phyloP scores from a whole-genome alignment of 2,888 invertebrate genomes.

The Byasa hedistus region DNA sequence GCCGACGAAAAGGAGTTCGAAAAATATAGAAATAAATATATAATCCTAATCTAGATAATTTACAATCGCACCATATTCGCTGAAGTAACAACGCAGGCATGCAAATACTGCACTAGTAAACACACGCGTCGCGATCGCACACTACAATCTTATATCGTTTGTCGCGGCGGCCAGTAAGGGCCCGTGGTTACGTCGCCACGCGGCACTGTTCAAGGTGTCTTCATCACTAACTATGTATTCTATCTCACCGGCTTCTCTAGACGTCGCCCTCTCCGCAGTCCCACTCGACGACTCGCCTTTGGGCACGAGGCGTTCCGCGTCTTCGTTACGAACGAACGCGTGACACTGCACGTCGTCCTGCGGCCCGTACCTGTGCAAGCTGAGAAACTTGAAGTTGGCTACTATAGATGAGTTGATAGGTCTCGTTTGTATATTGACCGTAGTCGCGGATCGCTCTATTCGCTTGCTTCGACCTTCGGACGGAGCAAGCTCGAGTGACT shows the following conservation, averaged over 20 bases:
- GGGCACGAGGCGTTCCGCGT: slow-evolving; percentile 29
- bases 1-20: slow-evolving; percentile 65
- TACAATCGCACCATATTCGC: slow-evolving; percentile 37
- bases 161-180: slow-evolving; percentile 54
- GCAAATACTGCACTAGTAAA: slow-evolving; percentile 23
- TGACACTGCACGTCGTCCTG: slow-evolving; percentile 53
- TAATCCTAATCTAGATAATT: slow-evolving; percentile 46
- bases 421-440: slow-evolving; percentile 61
- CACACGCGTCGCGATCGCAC: neutral
- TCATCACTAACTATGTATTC: slow-evolving; percentile 29
- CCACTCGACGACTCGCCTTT: slow-evolving; percentile 9
- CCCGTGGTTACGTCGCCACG: slow-evolving; percentile 40
- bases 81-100: slow-evolving; percentile 23
- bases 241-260: slow-evolving; percentile 32
- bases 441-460: slow-evolving; percentile 69
- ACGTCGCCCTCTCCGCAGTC: slow-evolving; percentile 30
- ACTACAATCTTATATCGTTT: slow-evolving; percentile 49
- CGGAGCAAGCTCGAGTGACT: slow-evolving; percentile 65
- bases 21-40: slow-evolving; percentile 65
- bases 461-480: slow-evolving; percentile 50
- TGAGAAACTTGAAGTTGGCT: slow-evolving; percentile 68
- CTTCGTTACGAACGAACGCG: slow-evolving; percentile 45
- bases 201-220: slow-evolving; percentile 32
- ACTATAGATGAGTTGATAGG: slow-evolving; percentile 68
- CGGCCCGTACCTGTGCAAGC: slow-evolving; percentile 71